Conservation (phyloP, 2,888 invertebrate genomes). For the Drosophila crucigera region DNA sequence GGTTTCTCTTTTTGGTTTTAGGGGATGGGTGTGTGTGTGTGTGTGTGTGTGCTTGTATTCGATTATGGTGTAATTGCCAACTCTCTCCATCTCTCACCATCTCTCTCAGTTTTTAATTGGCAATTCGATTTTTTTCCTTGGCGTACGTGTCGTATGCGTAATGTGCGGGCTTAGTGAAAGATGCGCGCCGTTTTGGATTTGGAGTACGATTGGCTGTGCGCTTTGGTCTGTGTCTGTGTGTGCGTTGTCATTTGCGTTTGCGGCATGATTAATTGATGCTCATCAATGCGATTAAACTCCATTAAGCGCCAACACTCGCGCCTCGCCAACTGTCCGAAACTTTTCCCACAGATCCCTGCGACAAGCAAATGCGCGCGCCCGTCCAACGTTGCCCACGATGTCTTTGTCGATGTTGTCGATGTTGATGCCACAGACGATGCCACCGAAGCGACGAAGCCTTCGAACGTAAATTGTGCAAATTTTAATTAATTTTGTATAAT, state of each 20-base stretch:
- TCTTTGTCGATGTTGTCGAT: conserved; percentile 14
- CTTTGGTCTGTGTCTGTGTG: conserved; percentile 55
- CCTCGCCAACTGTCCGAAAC: conserved; percentile 51
- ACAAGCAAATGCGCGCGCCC: conserved; percentile 24
- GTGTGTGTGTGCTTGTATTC: conserved; percentile 23
- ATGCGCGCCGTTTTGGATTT: conserved; percentile 59
- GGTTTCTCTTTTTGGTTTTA: conserved; percentile 33
- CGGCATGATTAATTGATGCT: conserved; percentile 79
- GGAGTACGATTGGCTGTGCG: conserved; percentile 40
- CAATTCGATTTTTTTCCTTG: conserved; percentile 59
- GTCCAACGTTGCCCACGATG: conserved; percentile 6
- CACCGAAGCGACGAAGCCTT: conserved; percentile 9
- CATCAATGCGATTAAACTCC: conserved; percentile 78
- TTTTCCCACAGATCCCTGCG: conserved; percentile 55
- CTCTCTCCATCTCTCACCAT: conserved; percentile 28
- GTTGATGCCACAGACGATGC: conserved; percentile 6
- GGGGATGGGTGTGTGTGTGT: conserved; percentile 1
- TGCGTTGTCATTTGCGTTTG: conserved; percentile 63
- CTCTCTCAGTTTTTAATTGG: conserved; percentile 71
- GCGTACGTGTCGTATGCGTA: conserved; percentile 76
- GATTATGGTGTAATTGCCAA: conserved; percentile 62
- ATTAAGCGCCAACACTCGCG: conserved; percentile 74
- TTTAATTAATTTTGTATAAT: conserved; percentile 78
- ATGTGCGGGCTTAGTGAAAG: conserved; percentile 65
- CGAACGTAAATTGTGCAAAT: conserved; percentile 66